These are phyloP conservation scores for Diabrotica virgifera DNA, from an alignment of 1,140 invertebrate species.

Conservation along the genomic window DNA sequence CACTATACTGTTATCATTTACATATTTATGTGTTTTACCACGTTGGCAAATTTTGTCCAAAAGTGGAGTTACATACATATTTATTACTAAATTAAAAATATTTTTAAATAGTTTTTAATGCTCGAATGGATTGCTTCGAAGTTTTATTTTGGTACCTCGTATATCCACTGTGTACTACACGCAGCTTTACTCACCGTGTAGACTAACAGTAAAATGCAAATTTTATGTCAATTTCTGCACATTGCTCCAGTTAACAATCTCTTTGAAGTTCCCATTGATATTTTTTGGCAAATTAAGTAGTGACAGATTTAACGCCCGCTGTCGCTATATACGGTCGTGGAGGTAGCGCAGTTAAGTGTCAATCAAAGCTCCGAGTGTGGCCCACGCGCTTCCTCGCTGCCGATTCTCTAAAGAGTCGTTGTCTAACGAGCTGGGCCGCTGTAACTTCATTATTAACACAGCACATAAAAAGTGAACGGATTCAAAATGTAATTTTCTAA, in stretches of 20 bases:
- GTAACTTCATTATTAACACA: conserved; percentile 27
- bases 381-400: background rate
- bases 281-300: conserved; percentile 25
- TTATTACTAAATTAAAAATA: too few species aligned
- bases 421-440: conserved; percentile 15
- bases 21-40: too few species aligned
- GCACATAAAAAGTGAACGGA: conserved; percentile 27
- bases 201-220: too few species aligned
- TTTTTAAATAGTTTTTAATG: too few species aligned
- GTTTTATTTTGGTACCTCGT: too few species aligned
- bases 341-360: conserved; percentile 29
- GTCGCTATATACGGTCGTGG: conserved; percentile 20
- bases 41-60: too few species aligned
- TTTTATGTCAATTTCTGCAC: background rate
- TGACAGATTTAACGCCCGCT: conserved; percentile 29
- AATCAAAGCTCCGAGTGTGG: conserved; percentile 21
- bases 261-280: conserved; percentile 5
- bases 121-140: too few species aligned
- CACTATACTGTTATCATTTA: too few species aligned
- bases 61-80: too few species aligned
- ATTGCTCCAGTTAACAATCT: background rate
- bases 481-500: conserved; percentile 33
- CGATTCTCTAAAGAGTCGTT: background rate
- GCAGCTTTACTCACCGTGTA: too few species aligned
- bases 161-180: too few species aligned